Evolutionary conservation across 2,888 invertebrate genomes (phyloP), one percentile per base, ranked within the genome.

Genomic region (Drosophila nr. perissopoda): DNA sequence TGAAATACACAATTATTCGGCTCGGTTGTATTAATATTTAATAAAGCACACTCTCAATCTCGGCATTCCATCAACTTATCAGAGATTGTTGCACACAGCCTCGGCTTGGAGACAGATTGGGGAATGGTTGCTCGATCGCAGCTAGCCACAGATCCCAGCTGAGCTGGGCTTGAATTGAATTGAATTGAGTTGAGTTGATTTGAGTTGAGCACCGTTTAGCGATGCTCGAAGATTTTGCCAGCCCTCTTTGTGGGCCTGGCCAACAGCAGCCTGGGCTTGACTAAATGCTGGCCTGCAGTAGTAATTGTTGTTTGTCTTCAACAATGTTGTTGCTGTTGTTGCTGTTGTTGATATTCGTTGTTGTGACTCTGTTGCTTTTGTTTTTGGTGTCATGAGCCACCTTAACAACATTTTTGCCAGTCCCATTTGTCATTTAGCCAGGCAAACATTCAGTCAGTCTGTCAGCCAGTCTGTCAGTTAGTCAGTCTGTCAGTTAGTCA

Each of bases 401-500:
- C 87, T 90, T 89, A 90, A 88, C 87, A 90, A 74, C 90, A 87
- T 90, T 89, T 89, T 83, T 80, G 87, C 80, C 90, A 87, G 90
- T 81, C 86, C 86, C 83, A 83, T 83, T 85, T 82, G 85, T 85
- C 82, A 82, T 82, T 82, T 82, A 84, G 73, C 77, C 76, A 86
- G 74, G 64, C 63, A 76, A 61, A 49, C 57, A 74, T 42, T 53
- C 62, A 52, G 48, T 25, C 65, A 56, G 38, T 6, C 74, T 31
- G 75, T 54, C 65, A 49, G 64, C 49, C 72, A 79, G 54, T 51
- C 72, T 64, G 51, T 52, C 74, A 70, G 57, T 53, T 70, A 67
- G 10, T 31, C 46, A 57, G 33, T 59, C 36, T 42, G 66, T 38
- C 60, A 40, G 31, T 51, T 36, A 58, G 48, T 27, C 33, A 59